These are phyloP conservation scores for Tigriopus californicus DNA, from an alignment of 2,888 invertebrate genomes.

Conservation along the genomic window DNA sequence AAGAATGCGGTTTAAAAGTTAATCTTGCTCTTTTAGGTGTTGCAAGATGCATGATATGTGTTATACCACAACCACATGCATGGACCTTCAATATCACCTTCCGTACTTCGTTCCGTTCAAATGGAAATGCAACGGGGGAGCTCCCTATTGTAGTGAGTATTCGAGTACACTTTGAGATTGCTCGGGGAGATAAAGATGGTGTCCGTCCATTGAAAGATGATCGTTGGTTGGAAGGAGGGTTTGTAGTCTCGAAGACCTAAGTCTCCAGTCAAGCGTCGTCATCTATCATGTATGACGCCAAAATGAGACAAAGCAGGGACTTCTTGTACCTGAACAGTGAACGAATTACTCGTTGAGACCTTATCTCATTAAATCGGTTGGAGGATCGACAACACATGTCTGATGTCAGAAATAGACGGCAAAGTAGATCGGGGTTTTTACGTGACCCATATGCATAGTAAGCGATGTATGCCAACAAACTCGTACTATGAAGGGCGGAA, in stretches of 20 bases:
- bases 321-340: background rate
- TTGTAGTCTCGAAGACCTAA: no score
- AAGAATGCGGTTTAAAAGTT: background rate
- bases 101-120: conserved; percentile 71
- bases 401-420: no score
- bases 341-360: no score
- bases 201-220: background rate
- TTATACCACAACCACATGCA: conserved; percentile 53
- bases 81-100: conserved; percentile 41
- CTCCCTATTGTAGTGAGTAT: conserved; percentile 50
- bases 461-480: no score
- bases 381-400: no score
- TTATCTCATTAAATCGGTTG: no score
- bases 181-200: background rate
- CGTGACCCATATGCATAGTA: no score
- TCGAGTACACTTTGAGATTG: conserved; percentile 1
- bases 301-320: background rate
- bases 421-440: no score
- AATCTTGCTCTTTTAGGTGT: conserved; percentile 36
- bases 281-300: no score
- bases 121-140: conserved; percentile 61
- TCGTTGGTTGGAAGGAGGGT: background rate
- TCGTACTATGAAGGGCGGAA: no score
- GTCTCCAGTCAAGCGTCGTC: no score
- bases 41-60: conserved; percentile 71